A percentile compares a stretch with the other conserved stretches of the same genome.
Evolutionary conservation across 2,888 invertebrate genomes (phyloP).

Genomic region (Callinectes sapidus): DNA sequence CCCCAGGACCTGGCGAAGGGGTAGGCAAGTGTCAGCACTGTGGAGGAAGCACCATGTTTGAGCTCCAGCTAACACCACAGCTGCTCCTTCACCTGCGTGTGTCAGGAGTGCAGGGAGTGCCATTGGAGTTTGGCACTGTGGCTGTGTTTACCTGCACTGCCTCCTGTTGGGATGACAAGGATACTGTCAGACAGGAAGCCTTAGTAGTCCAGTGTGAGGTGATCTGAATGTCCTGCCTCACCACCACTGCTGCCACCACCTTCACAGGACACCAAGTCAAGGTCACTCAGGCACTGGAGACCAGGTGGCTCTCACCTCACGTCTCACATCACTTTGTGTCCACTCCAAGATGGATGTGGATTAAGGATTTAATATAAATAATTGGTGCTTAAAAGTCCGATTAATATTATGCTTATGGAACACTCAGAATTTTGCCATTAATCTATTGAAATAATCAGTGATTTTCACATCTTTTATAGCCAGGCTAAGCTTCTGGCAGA

Average conservation of each 20-base stretch:
- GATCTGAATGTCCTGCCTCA: constrained; percentile 38
- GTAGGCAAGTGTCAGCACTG: constrained; percentile 81
- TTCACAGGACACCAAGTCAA: neutral
- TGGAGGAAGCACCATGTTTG: constrained; percentile 84
- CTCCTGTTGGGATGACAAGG: constrained; percentile 85
- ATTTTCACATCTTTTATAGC: constrained; percentile 26
- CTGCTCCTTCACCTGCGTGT: constrained; percentile 84
- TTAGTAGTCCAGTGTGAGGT: constrained; percentile 63
- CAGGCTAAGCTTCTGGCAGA: neutral
- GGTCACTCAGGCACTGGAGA: neutral
- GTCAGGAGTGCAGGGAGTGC: constrained; percentile 73
- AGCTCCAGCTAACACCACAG: constrained; percentile 89
- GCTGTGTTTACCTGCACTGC: constrained; percentile 88
- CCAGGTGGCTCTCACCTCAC: neutral
- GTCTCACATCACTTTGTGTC: neutral
- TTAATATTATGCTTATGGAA: constrained; percentile 19
- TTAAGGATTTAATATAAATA: constrained; percentile 5
- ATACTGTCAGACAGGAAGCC: constrained; percentile 49
- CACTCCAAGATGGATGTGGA: neutral
- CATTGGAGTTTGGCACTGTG: constrained; percentile 91
- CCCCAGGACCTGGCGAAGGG: constrained; percentile 75
- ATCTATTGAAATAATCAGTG: neutral
- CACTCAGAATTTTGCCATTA: neutral
- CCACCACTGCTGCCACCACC: constrained; percentile 8
- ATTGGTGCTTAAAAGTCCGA: constrained; percentile 29